Conservation (phyloP, 2,113 vertebrate species). For the Columba janthina region DNA sequence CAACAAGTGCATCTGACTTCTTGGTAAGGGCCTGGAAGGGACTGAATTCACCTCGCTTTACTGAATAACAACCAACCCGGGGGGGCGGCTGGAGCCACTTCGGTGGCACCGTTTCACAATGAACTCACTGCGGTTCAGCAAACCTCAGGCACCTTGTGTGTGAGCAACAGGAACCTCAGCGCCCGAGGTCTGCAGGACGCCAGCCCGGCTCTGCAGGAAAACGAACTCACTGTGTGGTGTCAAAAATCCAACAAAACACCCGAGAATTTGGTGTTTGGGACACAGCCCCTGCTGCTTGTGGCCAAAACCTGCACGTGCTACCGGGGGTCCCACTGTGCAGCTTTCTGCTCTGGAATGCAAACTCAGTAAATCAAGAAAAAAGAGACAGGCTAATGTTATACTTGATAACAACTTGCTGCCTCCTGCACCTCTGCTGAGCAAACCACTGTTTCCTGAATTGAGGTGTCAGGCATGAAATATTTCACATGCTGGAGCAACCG, state of each 20-base stretch:
- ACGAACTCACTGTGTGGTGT: background rate
- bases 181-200: background rate
- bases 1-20: background rate
- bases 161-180: background rate
- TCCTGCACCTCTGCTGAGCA: slow-evolving; percentile 40
- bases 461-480: slow-evolving; percentile 51
- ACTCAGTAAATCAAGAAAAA: background rate
- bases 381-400: background rate
- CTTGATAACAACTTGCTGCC: slow-evolving; percentile 10
- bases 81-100: background rate
- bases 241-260: background rate
- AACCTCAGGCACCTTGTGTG: background rate
- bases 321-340: background rate
- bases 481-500: slow-evolving; percentile 44
- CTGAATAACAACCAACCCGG: background rate
- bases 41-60: background rate
- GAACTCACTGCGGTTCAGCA: background rate
- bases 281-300: fast-evolving
- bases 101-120: background rate
- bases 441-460: slow-evolving; percentile 64
- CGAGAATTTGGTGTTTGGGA: fast-evolving
- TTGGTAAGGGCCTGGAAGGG: background rate
- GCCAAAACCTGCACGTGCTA: fast-evolving
- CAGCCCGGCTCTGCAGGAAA: slow-evolving; percentile 21
- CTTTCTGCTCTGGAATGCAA: background rate